phyloP scores from a whole-genome alignment of 1,140 invertebrate genomes.

The Dreissena polymorpha region DNA sequence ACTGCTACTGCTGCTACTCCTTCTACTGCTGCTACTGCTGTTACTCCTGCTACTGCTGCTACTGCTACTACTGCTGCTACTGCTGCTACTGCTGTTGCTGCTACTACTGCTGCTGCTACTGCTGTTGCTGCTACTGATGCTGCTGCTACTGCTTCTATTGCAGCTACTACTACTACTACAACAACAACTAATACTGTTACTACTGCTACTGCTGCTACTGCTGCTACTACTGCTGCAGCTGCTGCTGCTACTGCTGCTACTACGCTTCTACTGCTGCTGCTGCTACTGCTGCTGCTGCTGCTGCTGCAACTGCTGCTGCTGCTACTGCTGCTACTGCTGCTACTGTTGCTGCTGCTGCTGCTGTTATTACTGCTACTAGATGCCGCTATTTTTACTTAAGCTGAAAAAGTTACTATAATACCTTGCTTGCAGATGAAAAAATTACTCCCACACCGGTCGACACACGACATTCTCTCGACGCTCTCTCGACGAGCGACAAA shows the following conservation, averaged over 20 bases:
- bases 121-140: not conserved
- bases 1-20: too few relatives aligned
- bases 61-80: not conserved
- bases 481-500: too few relatives aligned
- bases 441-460: too few relatives aligned
- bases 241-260: not conserved
- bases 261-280: not conserved
- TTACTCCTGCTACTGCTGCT: not conserved
- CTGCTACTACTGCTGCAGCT: not conserved
- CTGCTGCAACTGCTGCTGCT: not conserved
- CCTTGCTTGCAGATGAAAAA: too few relatives aligned
- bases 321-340: not conserved
- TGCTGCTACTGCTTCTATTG: not conserved
- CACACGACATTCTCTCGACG: too few relatives aligned
- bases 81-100: not conserved
- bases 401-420: too few relatives aligned
- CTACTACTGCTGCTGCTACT: not conserved
- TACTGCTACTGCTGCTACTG: not conserved
- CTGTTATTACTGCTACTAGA: not conserved
- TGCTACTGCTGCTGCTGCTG: slow-evolving; percentile 1
- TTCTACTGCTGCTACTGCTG: too few relatives aligned
- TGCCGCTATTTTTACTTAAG: too few relatives aligned
- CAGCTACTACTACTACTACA: not conserved
- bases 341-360: not conserved
- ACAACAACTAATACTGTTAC: not conserved